A percentile compares a stretch with the other conserved stretches of the same genome.
phyloP scores from a whole-genome alignment of 1,140 invertebrate genomes.

The Cotesia vestalis region DNA sequence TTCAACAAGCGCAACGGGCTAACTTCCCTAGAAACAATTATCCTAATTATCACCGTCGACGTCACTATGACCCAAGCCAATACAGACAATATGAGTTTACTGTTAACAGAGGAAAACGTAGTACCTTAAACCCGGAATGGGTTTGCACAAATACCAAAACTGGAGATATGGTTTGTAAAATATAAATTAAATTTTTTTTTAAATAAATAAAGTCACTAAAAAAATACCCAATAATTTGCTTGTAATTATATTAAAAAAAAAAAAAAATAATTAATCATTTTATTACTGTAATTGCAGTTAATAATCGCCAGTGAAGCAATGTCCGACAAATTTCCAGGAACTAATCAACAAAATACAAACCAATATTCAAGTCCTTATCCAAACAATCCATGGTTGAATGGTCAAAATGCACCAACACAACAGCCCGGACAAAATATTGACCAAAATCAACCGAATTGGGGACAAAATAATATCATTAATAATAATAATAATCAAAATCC shows the following conservation, averaged over 20 bases:
- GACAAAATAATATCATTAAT: not conserved
- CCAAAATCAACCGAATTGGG: not conserved
- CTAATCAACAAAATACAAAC: not conserved
- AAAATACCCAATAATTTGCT: too few relatives aligned
- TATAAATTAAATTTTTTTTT: not conserved
- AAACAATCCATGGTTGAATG: constrained; percentile 11
- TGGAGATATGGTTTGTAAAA: constrained; percentile 35
- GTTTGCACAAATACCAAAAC: constrained; percentile 39
- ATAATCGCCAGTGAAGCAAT: constrained; percentile 32
- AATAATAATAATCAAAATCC: constrained; percentile 2
- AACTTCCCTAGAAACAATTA: too few relatives aligned
- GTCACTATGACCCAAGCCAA: too few relatives aligned
- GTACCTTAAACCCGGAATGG: constrained; percentile 34
- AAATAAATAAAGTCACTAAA: too few relatives aligned
- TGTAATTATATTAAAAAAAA: too few relatives aligned
- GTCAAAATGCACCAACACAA: not conserved
- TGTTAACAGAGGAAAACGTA: too few relatives aligned
- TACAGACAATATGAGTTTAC: too few relatives aligned
- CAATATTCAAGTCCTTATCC: not conserved
- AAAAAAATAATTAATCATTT: not conserved
- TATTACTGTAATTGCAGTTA: constrained; percentile 33
- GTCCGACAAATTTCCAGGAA: not conserved
- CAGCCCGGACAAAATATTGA: not conserved
- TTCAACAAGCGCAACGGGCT: too few relatives aligned
- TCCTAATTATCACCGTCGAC: too few relatives aligned